A percentile compares a stretch with the other conserved stretches of the same genome.
These are phyloP conservation scores for Podarcis raffonei DNA, from an alignment of 2,113 vertebrate species.

Conservation along the genomic window DNA sequence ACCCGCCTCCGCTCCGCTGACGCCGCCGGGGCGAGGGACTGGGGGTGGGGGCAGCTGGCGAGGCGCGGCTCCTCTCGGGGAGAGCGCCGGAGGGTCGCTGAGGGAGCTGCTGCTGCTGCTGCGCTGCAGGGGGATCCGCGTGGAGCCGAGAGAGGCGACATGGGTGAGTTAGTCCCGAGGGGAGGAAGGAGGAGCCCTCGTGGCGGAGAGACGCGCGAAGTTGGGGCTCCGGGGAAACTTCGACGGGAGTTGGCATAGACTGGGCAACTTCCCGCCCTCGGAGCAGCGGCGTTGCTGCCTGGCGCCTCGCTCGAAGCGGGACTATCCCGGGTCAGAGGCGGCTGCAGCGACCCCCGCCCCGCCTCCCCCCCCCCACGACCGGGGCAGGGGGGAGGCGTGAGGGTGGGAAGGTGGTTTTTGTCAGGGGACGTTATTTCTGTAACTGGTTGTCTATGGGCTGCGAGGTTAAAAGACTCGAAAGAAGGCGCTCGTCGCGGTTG, in stretches of 20 bases:
- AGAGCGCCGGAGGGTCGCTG: not conserved
- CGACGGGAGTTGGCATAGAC: not conserved
- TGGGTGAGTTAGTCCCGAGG: slow-evolving; percentile 8
- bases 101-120: not conserved
- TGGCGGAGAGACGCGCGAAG: too few species aligned
- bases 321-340: too few species aligned
- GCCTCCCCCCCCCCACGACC: too few species aligned
- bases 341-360: not conserved
- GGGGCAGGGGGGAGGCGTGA: not conserved
- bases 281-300: too few species aligned
- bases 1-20: slow-evolving; percentile 8
- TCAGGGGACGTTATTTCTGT: not conserved
- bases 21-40: not conserved
- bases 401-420: not conserved
- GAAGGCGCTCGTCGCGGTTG: not conserved
- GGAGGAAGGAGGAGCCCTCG: not conserved
- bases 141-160: not conserved
- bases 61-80: not conserved
- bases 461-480: not conserved
- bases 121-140: not conserved
- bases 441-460: not conserved
- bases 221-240: not conserved
- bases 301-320: not conserved
- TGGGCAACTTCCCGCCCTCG: not conserved
- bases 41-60: not conserved